Base-by-base conservation (phyloP, 2,113 vertebrate genomes). In the Coryphaenoides rupestris region DNA sequence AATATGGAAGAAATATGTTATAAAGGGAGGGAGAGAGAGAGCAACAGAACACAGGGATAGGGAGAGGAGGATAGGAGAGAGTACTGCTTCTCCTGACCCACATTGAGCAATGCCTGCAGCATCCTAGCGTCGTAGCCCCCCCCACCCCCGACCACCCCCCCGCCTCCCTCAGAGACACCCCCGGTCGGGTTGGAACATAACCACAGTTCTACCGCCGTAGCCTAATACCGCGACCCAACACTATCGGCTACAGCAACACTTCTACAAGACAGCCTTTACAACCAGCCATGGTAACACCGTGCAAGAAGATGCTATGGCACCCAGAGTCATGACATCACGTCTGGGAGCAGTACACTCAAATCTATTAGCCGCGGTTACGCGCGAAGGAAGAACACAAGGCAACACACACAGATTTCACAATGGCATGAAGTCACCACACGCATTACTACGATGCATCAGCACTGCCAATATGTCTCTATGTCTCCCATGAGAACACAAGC, bases 1-100 rank as follows among this genome's bases (percentile, higher is more conserved):
- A 45, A 47, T 2, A 60, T 16, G 22, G 9, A 17, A 17, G n/a
- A 45, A 16, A 47, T 40, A 49, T 40, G 14, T 21, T 16, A 23
- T 16, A 50, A 19, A 53, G 10, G 55, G 50, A 64, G 19, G 45
- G 52, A 56, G 45, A 2, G n/a, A n/a, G n/a, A n/a, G n/a, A n/a
- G n/a, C 49, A n/a, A 52, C n/a, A 52, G 3, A 52, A 52, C n/a
- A 52, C 19, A 55, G 61, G 69, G 63, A 58, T 65, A 79, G 69
- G 66, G 53, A 60, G 75, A 50, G 52, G 49, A 56, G 65, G 65
- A 72, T 57, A 82, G 76, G 77, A 84, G 74, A 79, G 62, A 66
- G 76, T 84, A 75, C 21, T 81, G 80, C 79, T 82, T 89, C 85
- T 87, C 85, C 87, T 90, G 89, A 90, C 88, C 89, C 89, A 89